Evolutionary conservation across 1,140 invertebrate species (phyloP), one percentile per base, ranked within the genome.

Genomic region (Drosophila sp.): DNA sequence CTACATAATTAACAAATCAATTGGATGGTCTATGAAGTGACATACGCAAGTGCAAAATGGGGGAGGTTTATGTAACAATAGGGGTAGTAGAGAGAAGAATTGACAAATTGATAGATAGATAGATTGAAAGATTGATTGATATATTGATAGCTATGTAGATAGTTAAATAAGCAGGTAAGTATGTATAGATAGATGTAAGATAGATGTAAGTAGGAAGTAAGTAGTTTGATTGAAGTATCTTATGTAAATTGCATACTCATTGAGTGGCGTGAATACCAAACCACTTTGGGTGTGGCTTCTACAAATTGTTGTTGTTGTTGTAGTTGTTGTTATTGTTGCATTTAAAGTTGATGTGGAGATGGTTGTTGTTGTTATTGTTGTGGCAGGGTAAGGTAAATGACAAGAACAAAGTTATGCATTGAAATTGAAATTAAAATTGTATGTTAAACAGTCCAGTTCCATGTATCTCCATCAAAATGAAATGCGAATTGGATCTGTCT

Each of bases 261-360:
- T 91, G 80, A 91, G 90, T 80, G 90, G 90, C 71, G 90, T 86
- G 71, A 91, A 84, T 77, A 91, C 90, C 87, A 91, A 75, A 89
- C 90, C 90, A 83, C 90, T 91, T 72, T 83, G 86, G 75, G 80
- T 80, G 77, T 89, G 83, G 83, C 83, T 86, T 65, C 79, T 81
- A 41, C 25, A 69, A 67, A 61, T 81, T 72, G 66, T 67, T 56
- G 65, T 69, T 78, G 64, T 63, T 25, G 38, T 64, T 21, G 14
- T 13, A 25, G 53, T n/a, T n/a, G n/a, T n/a, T n/a, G n/a, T n/a
- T n/a, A n/a, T n/a, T n/a, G n/a, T 71, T 57, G 43, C 8, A 27
- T 56, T 69, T 54, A 16, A 58, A 32, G 53, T 64, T 51, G 34
- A 7, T 27, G 48, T 72, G 43, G 27, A 2, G 25, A 32, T 59